Base-by-base conservation (phyloP, 92 coral and sea anemone species). In the Phymanthus crucifer region DNA sequence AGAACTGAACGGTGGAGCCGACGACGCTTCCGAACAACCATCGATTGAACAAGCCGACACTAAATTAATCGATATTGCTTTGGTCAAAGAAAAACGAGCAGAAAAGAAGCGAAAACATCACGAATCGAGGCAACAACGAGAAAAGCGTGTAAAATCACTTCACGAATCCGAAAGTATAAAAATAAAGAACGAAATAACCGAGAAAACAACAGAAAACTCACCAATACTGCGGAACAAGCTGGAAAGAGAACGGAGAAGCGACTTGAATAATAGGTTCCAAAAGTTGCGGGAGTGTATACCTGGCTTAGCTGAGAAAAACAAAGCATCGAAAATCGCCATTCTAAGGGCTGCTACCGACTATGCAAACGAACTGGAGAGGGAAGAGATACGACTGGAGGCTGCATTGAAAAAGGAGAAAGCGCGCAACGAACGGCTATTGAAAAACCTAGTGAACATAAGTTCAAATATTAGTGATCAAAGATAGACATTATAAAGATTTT, bases 201-300 rank as follows among this genome's bases (percentile, higher is more conserved):
- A n/a, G n/a, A n/a, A 56, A 23, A 18, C 73, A 0, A 37, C 17
- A 16, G 81, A 38, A 21, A 48, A 31, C 21, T 73, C 79, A 26
- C 86, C 86, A 66, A 1, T 64, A 33, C 29, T 64, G 14, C 64
- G 80, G 38, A 82, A 82, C 34, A 36, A 82, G 40, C 78, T 91
- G 64, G 97, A 92, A 78, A 80, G 86, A 43, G 94, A 92, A 36
- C 72, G 97, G 64, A 80, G 97, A 45, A 83, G 78, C 46, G 84
- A 92, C 76, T 74, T 92, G 86, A 92, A 92, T 69, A 81, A 76
- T 6, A 91, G 89, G 64, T 84, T 89, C 80, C 84, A 85, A 43
- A 88, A 89, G 47, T 77, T 92, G n/a, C 83, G 85, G 13, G 76
- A 73, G 21, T 69, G 75, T 32, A 21, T 92, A 50, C 97, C 97